Evolutionary conservation across 2,113 vertebrate genomes (phyloP), one percentile per base, ranked within the genome.

Genomic region (Antennarius striatus): DNA sequence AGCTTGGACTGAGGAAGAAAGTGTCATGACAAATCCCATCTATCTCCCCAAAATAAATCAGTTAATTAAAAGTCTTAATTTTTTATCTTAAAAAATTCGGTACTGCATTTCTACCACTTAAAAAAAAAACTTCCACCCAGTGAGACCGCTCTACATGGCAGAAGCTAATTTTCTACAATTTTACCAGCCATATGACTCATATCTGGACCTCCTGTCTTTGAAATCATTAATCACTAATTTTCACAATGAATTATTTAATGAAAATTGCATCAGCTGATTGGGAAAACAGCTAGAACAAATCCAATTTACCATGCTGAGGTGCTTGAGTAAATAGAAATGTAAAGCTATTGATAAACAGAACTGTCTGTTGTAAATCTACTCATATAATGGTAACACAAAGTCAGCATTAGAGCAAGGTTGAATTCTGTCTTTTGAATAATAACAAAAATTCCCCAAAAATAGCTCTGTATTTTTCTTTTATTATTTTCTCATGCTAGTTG

Each of bases 311-410:
- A 82, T 83, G 60, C 79, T 61, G 63, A 73, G 56, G 32, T 76
- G 59, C 66, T 45, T 72, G 52, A 75, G 68, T 65, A 83, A 81
- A 87, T 74, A 36, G 7, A 36, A 36, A 50, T 50, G 16, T 77
- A 77, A 84, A 84, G 77, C 75, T 71, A 59, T 46, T 13, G 2
- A 68, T 71, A 86, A 84, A 86, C 75, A 88, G 62, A 49, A 83
- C 68, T 68, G 63, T 71, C 63, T n/a, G 43, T 68, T 62, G 49
- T 47, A 54, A 51, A 88, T 84, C 73, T 48, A 71, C 79, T 78
- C 82, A 63, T 30, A 42, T 63, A 55, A 63, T 75, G 49, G 57
- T 64, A 62, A 52, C 45, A 11, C 51, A 29, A 56, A 47, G 50
- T 73, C 9, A 52, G 54, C 16, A 36, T 60, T 61, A 48, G 42